Conservation (phyloP, 64 coral and sea anemone genomes). For the Pocillopora verrucosa region DNA sequence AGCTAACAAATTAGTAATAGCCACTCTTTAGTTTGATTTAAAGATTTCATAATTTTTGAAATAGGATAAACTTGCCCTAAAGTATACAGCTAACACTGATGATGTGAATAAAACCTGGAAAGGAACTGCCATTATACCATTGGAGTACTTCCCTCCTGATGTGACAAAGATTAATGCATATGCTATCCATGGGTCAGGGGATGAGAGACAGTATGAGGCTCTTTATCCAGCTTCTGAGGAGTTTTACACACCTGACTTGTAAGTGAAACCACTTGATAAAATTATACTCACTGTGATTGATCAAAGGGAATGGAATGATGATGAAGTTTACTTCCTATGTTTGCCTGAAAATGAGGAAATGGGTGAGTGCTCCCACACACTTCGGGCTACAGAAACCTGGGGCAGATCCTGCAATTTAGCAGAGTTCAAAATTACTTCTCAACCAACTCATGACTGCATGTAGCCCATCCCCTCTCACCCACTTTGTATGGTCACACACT, state of each 20-base stretch:
- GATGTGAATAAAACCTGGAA: slow-evolving; percentile 63
- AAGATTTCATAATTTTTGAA: not conserved
- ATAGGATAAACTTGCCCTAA: slow-evolving; percentile 84
- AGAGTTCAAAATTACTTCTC: no score
- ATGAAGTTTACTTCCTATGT: no score
- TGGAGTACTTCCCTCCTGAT: slow-evolving; percentile 91
- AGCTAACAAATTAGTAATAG: not conserved
- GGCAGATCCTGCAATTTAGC: no score
- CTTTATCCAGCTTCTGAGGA: slow-evolving; percentile 72
- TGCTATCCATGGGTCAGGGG: slow-evolving; percentile 93
- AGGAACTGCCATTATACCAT: slow-evolving; percentile 73
- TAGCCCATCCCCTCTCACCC: no score
- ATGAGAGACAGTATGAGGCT: slow-evolving; percentile 76
- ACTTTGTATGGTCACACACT: no score
- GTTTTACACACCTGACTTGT: slow-evolving; percentile 89
- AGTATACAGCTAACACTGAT: slow-evolving; percentile 62
- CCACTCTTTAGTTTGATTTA: not conserved
- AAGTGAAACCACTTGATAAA: slow-evolving; percentile 32
- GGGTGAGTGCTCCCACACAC: no score
- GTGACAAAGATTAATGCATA: slow-evolving; percentile 86
- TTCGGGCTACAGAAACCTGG: no score
- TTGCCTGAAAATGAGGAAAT: no score
- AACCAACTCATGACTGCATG: no score
- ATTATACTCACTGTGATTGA: not conserved
- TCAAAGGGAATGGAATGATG: not conserved